Evolutionary conservation across 2,888 invertebrate species (phyloP).

Genomic region (Caenorhabditis sp.): DNA sequence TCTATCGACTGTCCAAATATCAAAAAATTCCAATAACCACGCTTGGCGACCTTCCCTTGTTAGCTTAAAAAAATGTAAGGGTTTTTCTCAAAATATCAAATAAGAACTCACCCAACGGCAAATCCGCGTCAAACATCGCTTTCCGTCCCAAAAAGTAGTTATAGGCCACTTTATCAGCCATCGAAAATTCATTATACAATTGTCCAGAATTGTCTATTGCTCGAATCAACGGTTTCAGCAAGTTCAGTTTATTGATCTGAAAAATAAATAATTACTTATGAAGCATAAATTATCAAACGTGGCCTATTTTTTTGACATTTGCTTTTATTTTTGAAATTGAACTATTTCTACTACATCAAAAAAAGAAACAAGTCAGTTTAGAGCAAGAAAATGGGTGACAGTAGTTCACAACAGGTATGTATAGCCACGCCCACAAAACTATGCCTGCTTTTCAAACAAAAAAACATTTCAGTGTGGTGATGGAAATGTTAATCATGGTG

Average conservation of each 20-base stretch:
- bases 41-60: no score
- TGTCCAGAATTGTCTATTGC: constrained; percentile 92
- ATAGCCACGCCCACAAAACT: no score
- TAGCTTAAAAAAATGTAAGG: no score
- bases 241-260: constrained; percentile 76
- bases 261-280: constrained; percentile 9
- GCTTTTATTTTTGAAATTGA: neutral
- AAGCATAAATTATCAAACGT: no score
- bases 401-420: neutral
- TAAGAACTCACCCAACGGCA: constrained; percentile 80
- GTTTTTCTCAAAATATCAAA: no score
- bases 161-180: constrained; percentile 94
- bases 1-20: no score
- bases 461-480: neutral
- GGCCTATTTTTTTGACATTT: no score
- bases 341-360: neutral
- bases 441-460: no score
- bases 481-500: neutral
- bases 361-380: neutral
- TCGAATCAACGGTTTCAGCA: constrained; percentile 87
- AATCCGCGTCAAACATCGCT: constrained; percentile 97
- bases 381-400: neutral
- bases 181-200: constrained; percentile 82
- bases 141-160: constrained; percentile 94
- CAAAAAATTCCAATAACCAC: no score